Conservation (phyloP, 2,113 vertebrate genomes). For the Pachycephala philippinensis region DNA sequence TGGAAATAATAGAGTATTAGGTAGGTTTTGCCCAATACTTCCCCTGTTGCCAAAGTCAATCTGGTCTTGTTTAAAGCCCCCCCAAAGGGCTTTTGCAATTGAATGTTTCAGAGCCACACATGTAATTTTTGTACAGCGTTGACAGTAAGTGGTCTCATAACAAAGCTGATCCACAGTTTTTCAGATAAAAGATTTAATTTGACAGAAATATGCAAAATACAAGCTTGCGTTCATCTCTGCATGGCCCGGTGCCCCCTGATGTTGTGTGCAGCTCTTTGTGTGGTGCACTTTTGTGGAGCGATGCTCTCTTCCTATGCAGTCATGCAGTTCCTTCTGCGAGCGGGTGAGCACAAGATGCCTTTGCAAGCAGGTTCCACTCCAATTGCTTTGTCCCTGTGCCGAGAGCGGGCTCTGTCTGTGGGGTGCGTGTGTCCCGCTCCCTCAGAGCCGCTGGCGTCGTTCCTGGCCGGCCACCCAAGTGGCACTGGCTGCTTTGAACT, state of each 20-base stretch:
- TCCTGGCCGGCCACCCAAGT: background rate
- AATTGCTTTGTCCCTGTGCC: background rate
- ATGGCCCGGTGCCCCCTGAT: rapidly evolving
- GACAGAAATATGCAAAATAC: background rate
- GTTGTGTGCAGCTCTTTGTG: background rate
- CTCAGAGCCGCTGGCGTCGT: rapidly evolving
- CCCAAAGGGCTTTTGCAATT: background rate
- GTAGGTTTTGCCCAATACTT: background rate
- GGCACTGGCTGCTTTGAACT: background rate
- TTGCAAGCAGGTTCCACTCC: background rate
- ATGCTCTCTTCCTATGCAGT: background rate
- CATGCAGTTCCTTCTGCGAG: background rate
- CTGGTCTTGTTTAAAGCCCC: background rate
- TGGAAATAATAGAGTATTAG: background rate
- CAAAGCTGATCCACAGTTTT: background rate
- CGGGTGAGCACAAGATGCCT: rapidly evolving
- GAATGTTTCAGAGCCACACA: background rate
- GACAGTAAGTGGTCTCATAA: background rate
- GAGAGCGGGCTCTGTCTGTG: rapidly evolving
- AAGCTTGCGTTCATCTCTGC: background rate
- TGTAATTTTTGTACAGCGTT: background rate
- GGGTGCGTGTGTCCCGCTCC: rapidly evolving
- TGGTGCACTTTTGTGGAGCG: background rate
- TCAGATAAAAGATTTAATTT: background rate
- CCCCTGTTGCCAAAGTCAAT: background rate